Evolutionary conservation across 2,888 invertebrate species (phyloP).

Genomic region (Calliphora vomitoria): DNA sequence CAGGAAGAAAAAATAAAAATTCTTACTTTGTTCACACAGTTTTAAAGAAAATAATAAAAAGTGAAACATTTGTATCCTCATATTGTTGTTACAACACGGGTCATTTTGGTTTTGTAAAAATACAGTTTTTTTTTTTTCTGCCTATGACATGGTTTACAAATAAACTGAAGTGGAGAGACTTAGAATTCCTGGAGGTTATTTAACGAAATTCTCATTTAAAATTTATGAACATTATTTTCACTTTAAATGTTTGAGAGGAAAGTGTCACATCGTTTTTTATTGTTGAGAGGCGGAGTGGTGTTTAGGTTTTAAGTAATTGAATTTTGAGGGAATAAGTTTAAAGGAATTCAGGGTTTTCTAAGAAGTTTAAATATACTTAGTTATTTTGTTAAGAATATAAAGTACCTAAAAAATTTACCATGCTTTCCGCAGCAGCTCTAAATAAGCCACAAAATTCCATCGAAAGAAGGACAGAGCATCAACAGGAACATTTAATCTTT

Average conservation of each 20-base stretch:
- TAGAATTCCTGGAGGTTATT: constrained; percentile 50
- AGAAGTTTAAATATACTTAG: too few relatives aligned
- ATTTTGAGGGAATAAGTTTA: neutral
- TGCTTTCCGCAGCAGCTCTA: too few relatives aligned
- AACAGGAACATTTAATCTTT: too few relatives aligned
- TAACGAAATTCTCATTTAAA: constrained; percentile 53
- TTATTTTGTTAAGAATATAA: too few relatives aligned
- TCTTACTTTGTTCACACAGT: constrained; percentile 25
- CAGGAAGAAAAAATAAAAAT: constrained; percentile 60
- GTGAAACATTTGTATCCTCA: constrained; percentile 45
- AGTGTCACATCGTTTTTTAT: neutral
- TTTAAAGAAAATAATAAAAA: constrained; percentile 55
- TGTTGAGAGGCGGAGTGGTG: neutral
- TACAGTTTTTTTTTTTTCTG: neutral
- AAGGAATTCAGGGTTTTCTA: neutral
- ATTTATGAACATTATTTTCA: constrained; percentile 52
- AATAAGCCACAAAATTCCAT: too few relatives aligned
- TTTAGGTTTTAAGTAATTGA: neutral
- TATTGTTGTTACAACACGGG: constrained; percentile 39
- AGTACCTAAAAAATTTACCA: too few relatives aligned
- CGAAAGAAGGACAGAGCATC: too few relatives aligned
- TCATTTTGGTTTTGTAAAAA: constrained; percentile 58
- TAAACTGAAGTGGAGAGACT: constrained; percentile 4
- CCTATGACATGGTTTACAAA: constrained; percentile 48
- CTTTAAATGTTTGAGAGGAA: constrained; percentile 5